Evolutionary conservation across 2,797 vertebrate genomes (phyloP).

Genomic region (Streptopelia turtur): DNA sequence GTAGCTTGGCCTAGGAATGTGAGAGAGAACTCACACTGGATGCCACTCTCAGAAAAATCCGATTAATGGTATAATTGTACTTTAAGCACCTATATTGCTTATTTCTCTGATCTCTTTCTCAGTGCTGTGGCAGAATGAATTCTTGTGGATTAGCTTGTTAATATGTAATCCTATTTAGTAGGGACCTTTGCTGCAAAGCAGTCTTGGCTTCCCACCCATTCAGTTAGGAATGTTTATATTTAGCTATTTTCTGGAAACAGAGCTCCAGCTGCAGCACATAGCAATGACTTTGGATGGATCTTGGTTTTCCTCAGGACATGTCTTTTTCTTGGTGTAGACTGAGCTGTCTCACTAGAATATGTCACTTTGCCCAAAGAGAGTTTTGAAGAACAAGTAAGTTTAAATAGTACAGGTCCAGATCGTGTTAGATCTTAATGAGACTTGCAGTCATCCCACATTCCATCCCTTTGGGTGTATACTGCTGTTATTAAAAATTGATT

Average conservation of each 20-base stretch:
- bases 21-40: not conserved
- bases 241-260: constrained; percentile 52
- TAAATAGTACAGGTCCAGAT: not conserved
- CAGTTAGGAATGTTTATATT: constrained; percentile 55
- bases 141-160: not conserved
- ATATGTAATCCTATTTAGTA: not conserved
- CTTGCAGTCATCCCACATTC: constrained; percentile 26
- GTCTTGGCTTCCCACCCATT: constrained; percentile 29
- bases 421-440: not conserved
- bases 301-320: constrained; percentile 39
- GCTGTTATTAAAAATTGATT: constrained; percentile 20
- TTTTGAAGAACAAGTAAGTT: not conserved
- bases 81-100: not conserved
- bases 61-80: not conserved
- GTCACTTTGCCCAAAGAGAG: constrained; percentile 2
- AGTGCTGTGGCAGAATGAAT: not conserved
- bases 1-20: not conserved
- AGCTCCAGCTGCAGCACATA: constrained; percentile 46
- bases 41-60: not conserved
- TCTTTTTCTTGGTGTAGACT: constrained; percentile 11
- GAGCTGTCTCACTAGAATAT: constrained; percentile 14
- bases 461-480: not conserved
- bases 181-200: constrained; percentile 47
- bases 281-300: constrained; percentile 14
- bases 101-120: not conserved